phyloP scores from a whole-genome alignment of 2,888 invertebrate genomes.

The Camptogramma bilineatum region DNA sequence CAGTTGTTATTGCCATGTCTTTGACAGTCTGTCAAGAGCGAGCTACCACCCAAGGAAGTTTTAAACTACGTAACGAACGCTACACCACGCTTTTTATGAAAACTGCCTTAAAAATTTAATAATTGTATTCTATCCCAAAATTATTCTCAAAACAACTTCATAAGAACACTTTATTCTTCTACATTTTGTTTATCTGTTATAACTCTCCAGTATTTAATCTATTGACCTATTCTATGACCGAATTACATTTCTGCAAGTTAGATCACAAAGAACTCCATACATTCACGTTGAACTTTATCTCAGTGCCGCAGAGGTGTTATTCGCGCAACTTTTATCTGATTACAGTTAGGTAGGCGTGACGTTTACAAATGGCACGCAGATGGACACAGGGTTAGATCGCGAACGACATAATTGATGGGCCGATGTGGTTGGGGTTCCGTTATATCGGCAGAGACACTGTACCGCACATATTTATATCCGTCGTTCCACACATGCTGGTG shows the following conservation, averaged over 20 bases:
- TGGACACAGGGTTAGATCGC: conserved; percentile 76
- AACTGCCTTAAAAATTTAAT: too few species aligned
- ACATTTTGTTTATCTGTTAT: neutral
- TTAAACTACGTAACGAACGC: too few species aligned
- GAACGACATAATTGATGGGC: conserved; percentile 76
- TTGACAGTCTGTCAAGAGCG: too few species aligned
- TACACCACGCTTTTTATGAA: too few species aligned
- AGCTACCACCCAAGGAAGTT: too few species aligned
- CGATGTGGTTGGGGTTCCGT: conserved; percentile 57
- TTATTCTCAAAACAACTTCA: too few species aligned
- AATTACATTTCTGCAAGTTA: conserved; percentile 62
- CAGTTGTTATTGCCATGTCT: too few species aligned
- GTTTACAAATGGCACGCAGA: conserved; percentile 74
- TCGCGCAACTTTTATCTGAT: conserved; percentile 37
- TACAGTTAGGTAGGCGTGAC: conserved; percentile 61
- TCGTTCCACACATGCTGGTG: conserved; percentile 7
- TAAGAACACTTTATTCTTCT: neutral
- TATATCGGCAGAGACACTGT: conserved; percentile 58
- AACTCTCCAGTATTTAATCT: neutral
- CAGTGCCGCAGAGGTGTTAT: conserved; percentile 43
- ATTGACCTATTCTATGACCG: conserved; percentile 43
- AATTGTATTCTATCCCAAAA: too few species aligned
- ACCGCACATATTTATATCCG: conserved; percentile 50
- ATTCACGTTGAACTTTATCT: conserved; percentile 40
- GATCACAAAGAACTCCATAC: conserved; percentile 44